Evolutionary conservation across 2,113 vertebrate genomes (phyloP).

Genomic region (Proteles cristata): DNA sequence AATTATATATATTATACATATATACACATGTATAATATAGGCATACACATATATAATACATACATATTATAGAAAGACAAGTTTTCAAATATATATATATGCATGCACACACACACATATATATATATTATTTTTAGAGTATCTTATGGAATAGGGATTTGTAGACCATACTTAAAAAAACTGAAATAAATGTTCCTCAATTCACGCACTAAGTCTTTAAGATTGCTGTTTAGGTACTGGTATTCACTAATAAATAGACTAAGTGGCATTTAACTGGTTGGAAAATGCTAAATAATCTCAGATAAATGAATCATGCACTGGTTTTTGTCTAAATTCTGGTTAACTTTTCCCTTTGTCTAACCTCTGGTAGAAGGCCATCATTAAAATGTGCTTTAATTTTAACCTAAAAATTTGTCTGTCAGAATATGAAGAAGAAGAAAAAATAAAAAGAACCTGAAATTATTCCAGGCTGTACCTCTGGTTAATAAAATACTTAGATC

Average conservation of each 20-base stretch:
- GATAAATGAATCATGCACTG: not conserved
- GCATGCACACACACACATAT: too few species aligned
- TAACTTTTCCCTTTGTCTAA: not conserved
- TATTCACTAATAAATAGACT: not conserved
- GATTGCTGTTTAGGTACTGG: not conserved
- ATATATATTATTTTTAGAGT: not conserved
- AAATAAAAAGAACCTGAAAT: not conserved
- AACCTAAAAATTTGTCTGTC: constrained; percentile 22
- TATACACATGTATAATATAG: not conserved
- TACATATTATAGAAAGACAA: not conserved
- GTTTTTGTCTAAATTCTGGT: not conserved
- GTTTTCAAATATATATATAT: not conserved
- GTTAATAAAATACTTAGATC: constrained; percentile 64
- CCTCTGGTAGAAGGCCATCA: not conserved
- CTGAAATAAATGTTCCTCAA: not conserved
- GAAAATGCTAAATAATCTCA: constrained; percentile 11
- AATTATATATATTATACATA: not conserved
- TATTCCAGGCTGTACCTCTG: constrained; percentile 6
- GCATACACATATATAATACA: not conserved
- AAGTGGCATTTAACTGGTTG: not conserved
- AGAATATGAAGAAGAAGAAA: not conserved
- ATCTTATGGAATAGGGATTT: not conserved
- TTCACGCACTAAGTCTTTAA: not conserved
- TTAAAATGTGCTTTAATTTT: constrained; percentile 52
- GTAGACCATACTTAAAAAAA: not conserved